Base-by-base conservation (phyloP, 2,888 invertebrate species). In the Mycogona germanica region DNA sequence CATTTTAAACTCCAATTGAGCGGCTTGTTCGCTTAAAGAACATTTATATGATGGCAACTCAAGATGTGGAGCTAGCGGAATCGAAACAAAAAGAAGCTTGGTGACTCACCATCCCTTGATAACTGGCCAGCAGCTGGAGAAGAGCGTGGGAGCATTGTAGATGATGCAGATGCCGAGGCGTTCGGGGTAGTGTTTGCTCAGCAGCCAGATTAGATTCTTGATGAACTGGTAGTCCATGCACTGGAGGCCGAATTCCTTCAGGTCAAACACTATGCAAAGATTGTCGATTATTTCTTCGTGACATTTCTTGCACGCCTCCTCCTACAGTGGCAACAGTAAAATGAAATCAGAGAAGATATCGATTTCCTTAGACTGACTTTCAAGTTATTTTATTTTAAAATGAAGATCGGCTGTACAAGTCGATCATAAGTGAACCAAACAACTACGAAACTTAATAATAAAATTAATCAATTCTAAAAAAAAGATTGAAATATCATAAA, bases 161-260 rank as follows among this genome's bases (percentile, higher is more conserved):
- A 86, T 78, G 38, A 86, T 74, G 63, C 85, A 85, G 35, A 82
- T 75, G 1, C 86, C 86, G 52, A 86, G 74, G 29, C 85, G 72
- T 66, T 86, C 86, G 0, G 85, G 85, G 66, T 83, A 86, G 65
- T 85, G 84, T 58, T 80, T 76, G 63, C 81, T 80, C 12, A 85
- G 73, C 37, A 85, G 68, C 83, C 84, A 84, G 59, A 85, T 84
- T 32, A 86, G 71, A 66, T 84, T 84, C 68, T 84, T 84, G 14
- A 85, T 75, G 57, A 85, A 75, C 67, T 83, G 83, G 67, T 85
- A 85, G 65, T 86, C 85, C 84, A 86, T 84, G 64, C 82, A 83
- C 41, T 78, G 78, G 41, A 83, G 70, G 55, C 81, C 81, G 65
- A 86, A 85, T 60, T 76, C 79, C 60, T 78, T 77, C 60, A 86